These are phyloP conservation scores for Galagoides demidoff DNA, from an alignment of 2,797 vertebrate species.

Conservation along the genomic window DNA sequence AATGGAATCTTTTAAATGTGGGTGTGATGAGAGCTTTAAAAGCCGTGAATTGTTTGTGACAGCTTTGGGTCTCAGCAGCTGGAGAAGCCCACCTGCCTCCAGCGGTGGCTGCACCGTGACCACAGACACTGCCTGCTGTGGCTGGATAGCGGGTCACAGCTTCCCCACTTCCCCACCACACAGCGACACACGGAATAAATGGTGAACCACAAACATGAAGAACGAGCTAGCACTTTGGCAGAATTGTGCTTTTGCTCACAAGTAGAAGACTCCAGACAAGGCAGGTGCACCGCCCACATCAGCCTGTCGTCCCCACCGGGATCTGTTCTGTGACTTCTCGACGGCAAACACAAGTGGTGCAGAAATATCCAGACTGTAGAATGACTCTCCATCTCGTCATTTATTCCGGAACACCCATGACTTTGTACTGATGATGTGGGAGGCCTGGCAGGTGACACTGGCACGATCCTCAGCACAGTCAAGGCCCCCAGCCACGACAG, in stretches of 20 bases:
- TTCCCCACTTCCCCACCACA: rapidly evolving
- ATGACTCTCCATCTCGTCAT: neutral
- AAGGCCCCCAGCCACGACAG: rapidly evolving
- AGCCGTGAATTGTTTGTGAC: neutral
- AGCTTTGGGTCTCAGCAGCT: rapidly evolving
- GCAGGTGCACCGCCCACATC: rapidly evolving
- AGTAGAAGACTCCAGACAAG: rapidly evolving
- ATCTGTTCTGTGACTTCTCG: too few species aligned
- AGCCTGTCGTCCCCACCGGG: rapidly evolving
- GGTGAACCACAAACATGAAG: neutral
- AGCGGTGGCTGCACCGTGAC: rapidly evolving
- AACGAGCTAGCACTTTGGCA: rapidly evolving
- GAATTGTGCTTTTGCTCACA: neutral
- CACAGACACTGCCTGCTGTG: rapidly evolving
- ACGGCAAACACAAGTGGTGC: too few species aligned
- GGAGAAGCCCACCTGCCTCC: rapidly evolving
- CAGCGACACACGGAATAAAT: rapidly evolving
- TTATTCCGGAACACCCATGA: neutral
- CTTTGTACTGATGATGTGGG: rapidly evolving
- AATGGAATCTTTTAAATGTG: neutral
- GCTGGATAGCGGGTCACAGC: neutral
- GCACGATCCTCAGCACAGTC: rapidly evolving
- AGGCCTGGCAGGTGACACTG: neutral
- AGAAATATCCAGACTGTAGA: rapidly evolving
- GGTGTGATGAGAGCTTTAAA: neutral